Conservation (phyloP, 2,797 vertebrate species). For the Danio kyathit region DNA sequence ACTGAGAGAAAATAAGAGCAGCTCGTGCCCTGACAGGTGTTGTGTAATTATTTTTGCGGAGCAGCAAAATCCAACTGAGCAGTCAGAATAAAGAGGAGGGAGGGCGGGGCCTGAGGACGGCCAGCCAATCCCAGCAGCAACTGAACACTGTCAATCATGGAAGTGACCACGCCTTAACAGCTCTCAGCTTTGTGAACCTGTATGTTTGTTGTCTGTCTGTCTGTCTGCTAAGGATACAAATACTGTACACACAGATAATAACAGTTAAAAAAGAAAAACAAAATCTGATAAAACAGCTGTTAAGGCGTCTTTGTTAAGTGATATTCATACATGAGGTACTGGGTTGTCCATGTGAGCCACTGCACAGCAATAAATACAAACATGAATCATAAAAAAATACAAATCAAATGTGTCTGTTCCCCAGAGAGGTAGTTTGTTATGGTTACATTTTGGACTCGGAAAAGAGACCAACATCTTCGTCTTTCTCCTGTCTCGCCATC, state of each 20-base stretch:
- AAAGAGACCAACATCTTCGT: conserved; percentile 57
- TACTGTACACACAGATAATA: conserved; percentile 53
- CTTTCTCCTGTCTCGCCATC: conserved; percentile 40
- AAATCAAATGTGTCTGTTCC: conserved; percentile 77
- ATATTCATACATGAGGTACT: conserved; percentile 65
- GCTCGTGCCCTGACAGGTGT: conserved; percentile 51
- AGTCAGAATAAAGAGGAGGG: conserved; percentile 57
- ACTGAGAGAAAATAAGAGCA: conserved; percentile 45
- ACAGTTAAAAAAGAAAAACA: conserved; percentile 32
- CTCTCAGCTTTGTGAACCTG: conserved; percentile 49
- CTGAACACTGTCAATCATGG: conserved; percentile 65
- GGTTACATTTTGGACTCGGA: conserved; percentile 63
- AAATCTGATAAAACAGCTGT: conserved; percentile 52
- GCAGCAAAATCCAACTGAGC: conserved; percentile 66
- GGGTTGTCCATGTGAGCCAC: conserved; percentile 76
- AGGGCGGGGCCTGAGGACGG: conserved; percentile 56
- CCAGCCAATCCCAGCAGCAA: conserved; percentile 66
- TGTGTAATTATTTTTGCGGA: conserved; percentile 55
- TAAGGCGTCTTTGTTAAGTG: conserved; percentile 62
- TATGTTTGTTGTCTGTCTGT: conserved; percentile 2
- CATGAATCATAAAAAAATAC: conserved; percentile 85
- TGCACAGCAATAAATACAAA: conserved; percentile 87
- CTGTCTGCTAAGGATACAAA: conserved; percentile 50
- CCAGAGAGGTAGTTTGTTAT: conserved; percentile 67
- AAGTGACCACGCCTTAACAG: conserved; percentile 64